Conservation (phyloP, 2,113 vertebrate species). For the Felis chaus region DNA sequence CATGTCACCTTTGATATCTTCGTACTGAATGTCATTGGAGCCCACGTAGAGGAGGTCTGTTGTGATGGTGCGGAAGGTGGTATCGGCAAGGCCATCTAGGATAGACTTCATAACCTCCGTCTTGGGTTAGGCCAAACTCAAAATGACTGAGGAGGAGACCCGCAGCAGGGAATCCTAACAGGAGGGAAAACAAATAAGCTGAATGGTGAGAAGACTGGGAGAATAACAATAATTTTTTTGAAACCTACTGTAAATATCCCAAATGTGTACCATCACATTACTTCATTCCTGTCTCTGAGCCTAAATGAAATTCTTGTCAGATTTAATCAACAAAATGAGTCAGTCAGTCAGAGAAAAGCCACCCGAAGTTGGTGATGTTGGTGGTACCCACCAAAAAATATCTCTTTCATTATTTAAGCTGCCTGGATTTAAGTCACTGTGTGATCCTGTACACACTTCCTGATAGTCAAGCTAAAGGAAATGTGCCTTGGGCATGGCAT, state of each 20-base stretch:
- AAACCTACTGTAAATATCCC: neutral
- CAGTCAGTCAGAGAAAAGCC: constrained; percentile 42
- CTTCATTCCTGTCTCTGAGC: neutral
- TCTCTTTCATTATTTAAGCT: neutral
- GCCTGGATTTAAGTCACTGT: neutral
- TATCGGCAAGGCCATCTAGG: constrained; percentile 98
- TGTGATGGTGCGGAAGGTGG: constrained; percentile 98
- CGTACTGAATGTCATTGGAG: constrained; percentile 96
- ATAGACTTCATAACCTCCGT: constrained; percentile 95
- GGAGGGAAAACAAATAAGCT: constrained; percentile 74
- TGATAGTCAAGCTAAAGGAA: neutral
- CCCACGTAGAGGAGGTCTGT: constrained; percentile 96
- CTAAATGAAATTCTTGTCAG: neutral
- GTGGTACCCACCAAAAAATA: neutral
- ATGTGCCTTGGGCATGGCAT: neutral
- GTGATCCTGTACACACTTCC: neutral
- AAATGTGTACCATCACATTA: neutral
- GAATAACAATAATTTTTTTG: neutral
- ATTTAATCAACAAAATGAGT: neutral
- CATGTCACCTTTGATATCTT: constrained; percentile 89
- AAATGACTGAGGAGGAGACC: constrained; percentile 68
- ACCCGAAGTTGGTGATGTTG: constrained; percentile 22
- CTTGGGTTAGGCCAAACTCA: constrained; percentile 76
- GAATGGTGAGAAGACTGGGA: constrained; percentile 30
- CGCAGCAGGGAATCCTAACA: constrained; percentile 78